Base-by-base conservation (phyloP, 30 jellyfish, hydroid and myxozoan genomes). In the Aurelia coerulea region DNA sequence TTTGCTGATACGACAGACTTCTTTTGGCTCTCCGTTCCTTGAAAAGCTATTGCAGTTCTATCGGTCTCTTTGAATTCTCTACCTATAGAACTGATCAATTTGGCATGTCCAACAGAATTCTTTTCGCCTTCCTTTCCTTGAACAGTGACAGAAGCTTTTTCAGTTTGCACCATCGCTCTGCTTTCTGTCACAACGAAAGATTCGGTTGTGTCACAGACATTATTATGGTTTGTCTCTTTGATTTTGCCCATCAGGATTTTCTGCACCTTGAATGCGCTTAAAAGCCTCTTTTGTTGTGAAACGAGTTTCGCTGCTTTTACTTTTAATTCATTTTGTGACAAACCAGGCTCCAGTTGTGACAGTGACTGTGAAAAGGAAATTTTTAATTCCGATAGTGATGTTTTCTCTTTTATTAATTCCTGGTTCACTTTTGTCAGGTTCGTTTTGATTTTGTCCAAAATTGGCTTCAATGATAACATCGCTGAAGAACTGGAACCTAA, bases 211-310 rank as follows among this genome's bases (percentile, higher is more conserved):
- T 65, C 76, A n/a, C 32, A 4, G 6, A 60, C 9, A 60, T 60
- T 60, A 13, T 33, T 62, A n/a, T 31, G 18, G 0, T 78, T 54
- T 49, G 13, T 7, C n/a, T 49, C 68, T 15, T 70, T 67, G 15
- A 69, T 34, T 34, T 18, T 32, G 29, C 29, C 78, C 9, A 62
- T 56, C 31, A 82, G 71, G 2, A 8, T 2, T 41, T 82, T 82
- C 72, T 82, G 91, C 9, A 14, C 60, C 35, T 82, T 72, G 73
- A 82, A 69, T 29, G 91, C 91, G 14, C 23, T 15, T 17, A 69
- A 69, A 37, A 82, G 62, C 15, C 91, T 60, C 62, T 59, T 69
- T 35, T 82, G 85, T 11, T 23, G 64, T 16, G 54, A 1, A 15
- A 82, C 65, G 4, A 82, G 79, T 13, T 31, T 35, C 10, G 64